Evolutionary conservation across 2,113 vertebrate genomes (phyloP), one percentile per base, ranked within the genome.

Genomic region (Paraplagusia blochii): DNA sequence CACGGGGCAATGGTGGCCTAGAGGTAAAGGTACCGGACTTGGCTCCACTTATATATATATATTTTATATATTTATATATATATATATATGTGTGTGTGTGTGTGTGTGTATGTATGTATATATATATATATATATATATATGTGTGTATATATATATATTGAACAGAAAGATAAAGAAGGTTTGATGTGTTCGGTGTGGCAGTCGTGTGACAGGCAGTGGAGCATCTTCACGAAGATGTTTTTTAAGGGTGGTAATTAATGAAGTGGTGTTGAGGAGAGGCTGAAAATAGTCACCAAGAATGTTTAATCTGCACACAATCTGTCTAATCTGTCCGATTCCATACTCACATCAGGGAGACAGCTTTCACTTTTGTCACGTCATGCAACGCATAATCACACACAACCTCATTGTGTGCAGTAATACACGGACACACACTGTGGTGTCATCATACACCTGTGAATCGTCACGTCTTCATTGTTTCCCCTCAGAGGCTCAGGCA

Each of bases 261-360:
- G 44, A 56, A 65, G 45, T 73, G 49, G 56, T 43, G 40, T 44
- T 43, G 58, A 56, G 66, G 63, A 52, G 44, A 33, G 40, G 63
- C 74, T 51, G 29, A 64, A 66, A 55, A 60, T 40, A 45, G 69
- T 70, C 63, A 76, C 3, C 65, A 58, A 58, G 5, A 14, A 58
- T 65, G 66, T 81, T 77, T 77, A 66, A 73, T 69, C 52, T 68
- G 72, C 62, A 52, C 68, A 77, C 69, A 78, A 67, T 79, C 52
- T 9, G 49, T 72, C 52, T 63, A n/a, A 33, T 29, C 22, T 29
- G 22, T 29, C 22, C 6, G 22, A 29, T 29, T 29, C 6, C 6
- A 29, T 29, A 4, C 22, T 29, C 22, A 17, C 47, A 59, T 67
- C 63, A 72, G 68, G 58, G 39, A 42, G 58, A 53, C 29, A 17